A percentile compares a stretch with the other conserved stretches of the same genome.
Conservation (phyloP, 2,113 vertebrate genomes). For the Calonectris borealis region DNA sequence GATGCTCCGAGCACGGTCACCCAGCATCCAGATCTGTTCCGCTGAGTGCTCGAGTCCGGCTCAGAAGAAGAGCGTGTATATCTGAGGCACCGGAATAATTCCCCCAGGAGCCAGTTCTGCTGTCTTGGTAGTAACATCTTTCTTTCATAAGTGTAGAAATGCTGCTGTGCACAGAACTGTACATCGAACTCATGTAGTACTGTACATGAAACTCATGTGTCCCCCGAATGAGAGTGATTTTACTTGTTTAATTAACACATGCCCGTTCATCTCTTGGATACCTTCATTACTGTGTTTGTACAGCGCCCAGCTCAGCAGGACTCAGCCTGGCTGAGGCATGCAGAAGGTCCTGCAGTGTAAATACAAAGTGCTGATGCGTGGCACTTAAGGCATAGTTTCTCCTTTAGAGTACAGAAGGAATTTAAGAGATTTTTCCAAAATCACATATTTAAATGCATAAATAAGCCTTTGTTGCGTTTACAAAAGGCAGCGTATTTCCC, state of each 20-base stretch:
- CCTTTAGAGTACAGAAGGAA: not conserved
- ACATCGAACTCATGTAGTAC: rapidly evolving
- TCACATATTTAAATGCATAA: not conserved
- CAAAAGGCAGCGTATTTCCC: not conserved
- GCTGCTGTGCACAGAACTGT: not conserved
- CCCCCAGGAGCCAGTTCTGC: not conserved
- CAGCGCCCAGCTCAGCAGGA: not conserved
- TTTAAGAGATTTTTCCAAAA: not conserved
- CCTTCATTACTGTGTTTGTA: not conserved
- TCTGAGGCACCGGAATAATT: not conserved
- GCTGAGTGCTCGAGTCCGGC: not conserved
- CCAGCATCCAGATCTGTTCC: not conserved
- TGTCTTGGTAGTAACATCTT: not conserved
- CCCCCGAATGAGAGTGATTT: not conserved
- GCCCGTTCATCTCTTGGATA: not conserved
- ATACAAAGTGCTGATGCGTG: not conserved
- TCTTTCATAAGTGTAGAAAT: not conserved
- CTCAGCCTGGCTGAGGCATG: not conserved
- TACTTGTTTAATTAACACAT: not conserved
- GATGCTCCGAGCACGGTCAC: rapidly evolving
- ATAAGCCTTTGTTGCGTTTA: not conserved
- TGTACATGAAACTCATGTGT: not conserved
- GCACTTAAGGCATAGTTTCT: not conserved
- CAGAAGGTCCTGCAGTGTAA: not conserved
- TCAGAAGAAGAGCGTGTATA: rapidly evolving